Conservation (phyloP, 2,113 vertebrate genomes). For the Podarcis cretensis region DNA sequence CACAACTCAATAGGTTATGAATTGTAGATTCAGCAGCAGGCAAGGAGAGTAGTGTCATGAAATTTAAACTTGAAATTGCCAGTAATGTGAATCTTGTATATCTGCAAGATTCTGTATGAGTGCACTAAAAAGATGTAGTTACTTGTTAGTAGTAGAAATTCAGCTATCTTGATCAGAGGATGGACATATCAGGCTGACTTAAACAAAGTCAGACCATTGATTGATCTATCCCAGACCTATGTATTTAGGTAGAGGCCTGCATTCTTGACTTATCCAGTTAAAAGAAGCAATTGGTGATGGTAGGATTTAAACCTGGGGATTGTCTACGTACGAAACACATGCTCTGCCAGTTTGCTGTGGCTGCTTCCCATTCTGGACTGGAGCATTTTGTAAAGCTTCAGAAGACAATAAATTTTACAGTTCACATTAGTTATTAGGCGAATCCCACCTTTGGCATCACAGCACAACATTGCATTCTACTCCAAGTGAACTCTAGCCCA, state of each 20-base stretch:
- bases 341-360: neutral
- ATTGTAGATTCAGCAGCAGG: neutral
- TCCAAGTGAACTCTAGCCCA: neutral
- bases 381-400: neutral
- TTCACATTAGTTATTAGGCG: conserved; percentile 3
- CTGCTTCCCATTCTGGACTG: neutral
- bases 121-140: neutral
- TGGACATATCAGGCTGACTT: neutral
- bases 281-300: neutral
- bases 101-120: neutral
- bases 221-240: neutral
- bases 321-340: too few relatives aligned
- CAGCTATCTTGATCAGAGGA: neutral
- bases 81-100: neutral
- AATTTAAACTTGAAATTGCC: neutral
- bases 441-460: neutral
- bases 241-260: neutral
- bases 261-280: too few relatives aligned
- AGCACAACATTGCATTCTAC: too few relatives aligned
- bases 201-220: neutral
- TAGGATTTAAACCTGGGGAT: neutral
- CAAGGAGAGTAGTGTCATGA: neutral
- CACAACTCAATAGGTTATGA: neutral
- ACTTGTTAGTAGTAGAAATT: conserved; percentile 2
- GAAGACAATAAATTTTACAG: neutral